Evolutionary conservation across 2,888 invertebrate species (phyloP), one percentile per base, ranked within the genome.

Genomic region (Pollenia griseotomentosa): DNA sequence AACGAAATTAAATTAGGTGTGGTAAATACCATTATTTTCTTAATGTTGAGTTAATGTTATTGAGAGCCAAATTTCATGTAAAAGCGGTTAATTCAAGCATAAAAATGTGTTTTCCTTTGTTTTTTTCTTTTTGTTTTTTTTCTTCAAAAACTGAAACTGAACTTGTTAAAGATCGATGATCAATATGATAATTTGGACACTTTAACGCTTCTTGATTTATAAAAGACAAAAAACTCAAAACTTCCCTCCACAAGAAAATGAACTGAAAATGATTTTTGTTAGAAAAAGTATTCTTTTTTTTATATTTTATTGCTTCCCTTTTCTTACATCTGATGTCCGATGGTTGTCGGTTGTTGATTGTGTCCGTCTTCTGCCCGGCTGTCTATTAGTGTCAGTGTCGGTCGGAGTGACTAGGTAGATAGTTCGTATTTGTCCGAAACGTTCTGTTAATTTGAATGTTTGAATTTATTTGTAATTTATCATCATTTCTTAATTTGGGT

Each of bases 401-500:
- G 59, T 66, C 40, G n/a, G 33, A 42, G 16, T 71, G 71, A 77
- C 70, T 80, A 33, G 78, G 59, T 55, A 61, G 19, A 2, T 46
- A 11, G 55, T 57, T 59, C n/a, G 55, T 51, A 80, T 80, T 80
- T 65, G 70, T 75, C 42, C 61, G 84, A 84, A 81, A 84, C 81
- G 84, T 84, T 87, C 87, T 87, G 84, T 87, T 87, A 87, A 87
- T 84, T 84, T 84, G 81, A 68, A 78, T 87, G 81, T 87, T 81
- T 48, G 33, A 33, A 33, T 33, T 33, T 74, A 55, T 77, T 42
- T 78, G 70, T 84, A 87, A 84, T 87, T 87, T 87, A 87, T 87
- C 84, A 87, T 84, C 87, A 87, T 87, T 87, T 81, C 84, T 87
- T 87, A 87, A 87, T 87, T 87, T 84, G 84, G 84, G 77, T 87